A percentile compares a stretch with the other conserved stretches of the same genome.
Evolutionary conservation across 1,140 invertebrate genomes (phyloP).

Genomic region (Meloidogyne exigua): DNA sequence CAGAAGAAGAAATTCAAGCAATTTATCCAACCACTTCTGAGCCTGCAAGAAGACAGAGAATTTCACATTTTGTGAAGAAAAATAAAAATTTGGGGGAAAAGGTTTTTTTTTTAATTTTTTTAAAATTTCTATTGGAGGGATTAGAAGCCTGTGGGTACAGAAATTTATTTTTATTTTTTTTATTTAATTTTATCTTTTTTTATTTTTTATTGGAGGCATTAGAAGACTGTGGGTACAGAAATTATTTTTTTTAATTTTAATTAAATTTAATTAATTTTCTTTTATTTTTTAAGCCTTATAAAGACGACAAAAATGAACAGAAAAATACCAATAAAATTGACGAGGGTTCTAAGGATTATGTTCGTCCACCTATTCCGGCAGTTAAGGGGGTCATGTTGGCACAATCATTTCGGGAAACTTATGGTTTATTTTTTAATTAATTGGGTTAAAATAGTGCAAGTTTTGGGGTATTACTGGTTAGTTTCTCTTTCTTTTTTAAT

Average conservation of each 20-base stretch:
- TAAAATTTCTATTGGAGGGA: not conserved
- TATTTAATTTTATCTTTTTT: too few relatives aligned
- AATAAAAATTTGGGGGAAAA: not conserved
- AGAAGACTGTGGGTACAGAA: too few relatives aligned
- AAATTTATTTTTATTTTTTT: too few relatives aligned
- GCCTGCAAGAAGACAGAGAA: slow-evolving; percentile 63
- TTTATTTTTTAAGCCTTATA: not conserved
- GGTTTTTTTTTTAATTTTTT: not conserved
- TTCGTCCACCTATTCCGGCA: slow-evolving; percentile 72
- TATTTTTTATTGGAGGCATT: not conserved
- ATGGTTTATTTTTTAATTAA: slow-evolving; percentile 30
- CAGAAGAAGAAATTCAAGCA: slow-evolving; percentile 11
- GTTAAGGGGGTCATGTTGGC: slow-evolving; percentile 70
- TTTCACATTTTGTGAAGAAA: slow-evolving; percentile 25
- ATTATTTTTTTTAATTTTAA: too few relatives aligned
- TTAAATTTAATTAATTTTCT: too few relatives aligned
- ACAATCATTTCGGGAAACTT: slow-evolving; percentile 57
- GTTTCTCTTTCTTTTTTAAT: too few relatives aligned
- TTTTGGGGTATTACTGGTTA: too few relatives aligned
- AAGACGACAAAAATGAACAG: not conserved
- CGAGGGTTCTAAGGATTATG: slow-evolving; percentile 61
- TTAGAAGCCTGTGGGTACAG: not conserved
- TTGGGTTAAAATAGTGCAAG: too few relatives aligned
- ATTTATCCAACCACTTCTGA: slow-evolving; percentile 29
- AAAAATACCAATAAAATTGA: slow-evolving; percentile 40